phyloP scores from a whole-genome alignment of 1,140 invertebrate genomes.

The Zelostemma sp. region DNA sequence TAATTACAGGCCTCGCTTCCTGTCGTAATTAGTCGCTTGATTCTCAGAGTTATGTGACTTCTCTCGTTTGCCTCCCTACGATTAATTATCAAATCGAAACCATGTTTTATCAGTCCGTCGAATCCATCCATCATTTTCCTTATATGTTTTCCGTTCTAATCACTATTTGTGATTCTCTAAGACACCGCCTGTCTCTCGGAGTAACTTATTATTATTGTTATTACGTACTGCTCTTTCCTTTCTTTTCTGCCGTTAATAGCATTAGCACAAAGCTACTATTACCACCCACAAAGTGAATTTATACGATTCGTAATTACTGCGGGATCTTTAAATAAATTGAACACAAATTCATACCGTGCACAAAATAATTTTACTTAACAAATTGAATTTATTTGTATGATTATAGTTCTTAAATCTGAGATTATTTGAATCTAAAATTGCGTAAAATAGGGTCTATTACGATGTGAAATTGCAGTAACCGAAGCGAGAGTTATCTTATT shows the following conservation, averaged over 20 bases:
- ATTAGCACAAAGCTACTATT: slow-evolving; percentile 30
- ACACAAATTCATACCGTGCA: slow-evolving; percentile 9
- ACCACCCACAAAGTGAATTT: slow-evolving; percentile 34
- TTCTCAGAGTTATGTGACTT: slow-evolving; percentile 45
- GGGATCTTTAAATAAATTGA: neutral
- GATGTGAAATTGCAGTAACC: too few species aligned
- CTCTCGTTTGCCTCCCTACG: too few species aligned
- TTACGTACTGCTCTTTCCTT: slow-evolving; percentile 9
- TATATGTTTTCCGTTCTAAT: neutral
- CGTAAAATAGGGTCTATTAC: neutral
- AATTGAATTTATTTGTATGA: too few species aligned
- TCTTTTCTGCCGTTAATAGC: slow-evolving; percentile 19
- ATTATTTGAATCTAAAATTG: slow-evolving; percentile 9
- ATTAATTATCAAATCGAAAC: neutral
- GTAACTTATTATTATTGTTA: neutral
- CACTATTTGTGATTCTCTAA: neutral
- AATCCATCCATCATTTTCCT: slow-evolving; percentile 1
- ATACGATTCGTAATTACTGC: neutral
- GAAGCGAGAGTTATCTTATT: slow-evolving; percentile 24
- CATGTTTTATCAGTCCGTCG: slow-evolving; percentile 15
- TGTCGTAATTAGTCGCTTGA: slow-evolving; percentile 56
- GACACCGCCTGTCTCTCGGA: neutral
- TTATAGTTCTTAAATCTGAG: too few species aligned
- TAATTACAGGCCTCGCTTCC: slow-evolving; percentile 58
- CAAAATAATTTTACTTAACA: too few species aligned